A percentile compares a stretch with the other conserved stretches of the same genome.
phyloP scores from a whole-genome alignment of 2,888 invertebrate genomes.

The Lagria hirta region DNA sequence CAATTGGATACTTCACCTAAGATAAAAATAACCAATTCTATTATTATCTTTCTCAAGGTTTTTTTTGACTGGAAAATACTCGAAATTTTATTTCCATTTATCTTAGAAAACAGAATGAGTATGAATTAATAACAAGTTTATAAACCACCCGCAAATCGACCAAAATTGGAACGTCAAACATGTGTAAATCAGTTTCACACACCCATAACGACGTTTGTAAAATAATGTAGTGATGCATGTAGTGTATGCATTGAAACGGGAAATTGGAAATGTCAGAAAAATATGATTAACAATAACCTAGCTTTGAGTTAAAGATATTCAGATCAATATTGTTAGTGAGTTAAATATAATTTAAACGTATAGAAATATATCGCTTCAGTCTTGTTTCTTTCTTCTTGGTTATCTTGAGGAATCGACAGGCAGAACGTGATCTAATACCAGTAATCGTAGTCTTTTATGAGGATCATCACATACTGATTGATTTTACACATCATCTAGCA shows the following conservation, averaged over 20 bases:
- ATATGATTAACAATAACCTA: constrained; percentile 4
- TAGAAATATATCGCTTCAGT: background rate
- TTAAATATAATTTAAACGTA: background rate
- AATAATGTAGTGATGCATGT: constrained; percentile 5
- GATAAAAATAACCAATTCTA: too few species aligned
- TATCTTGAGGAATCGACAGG: constrained; percentile 11
- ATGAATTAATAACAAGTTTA: too few species aligned
- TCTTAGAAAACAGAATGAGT: too few species aligned
- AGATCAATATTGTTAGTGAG: background rate
- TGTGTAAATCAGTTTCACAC: too few species aligned
- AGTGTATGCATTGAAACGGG: constrained; percentile 7
- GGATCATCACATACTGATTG: constrained; percentile 21
- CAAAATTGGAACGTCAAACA: too few species aligned
- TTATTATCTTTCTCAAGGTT: too few species aligned
- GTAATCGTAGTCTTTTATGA: constrained; percentile 17
- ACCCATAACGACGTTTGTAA: constrained; percentile 5
- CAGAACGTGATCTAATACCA: constrained; percentile 21
- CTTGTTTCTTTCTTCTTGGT: constrained; percentile 7
- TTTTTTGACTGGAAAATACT: too few species aligned
- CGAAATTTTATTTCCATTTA: too few species aligned
- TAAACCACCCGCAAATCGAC: too few species aligned
- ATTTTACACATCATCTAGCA: constrained; percentile 9
- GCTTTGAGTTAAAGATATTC: constrained; percentile 4
- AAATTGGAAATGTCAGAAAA: constrained; percentile 15
- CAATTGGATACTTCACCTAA: too few species aligned